Evolutionary conservation across 2,113 vertebrate genomes (phyloP).

Genomic region (Colossoma macropomum): DNA sequence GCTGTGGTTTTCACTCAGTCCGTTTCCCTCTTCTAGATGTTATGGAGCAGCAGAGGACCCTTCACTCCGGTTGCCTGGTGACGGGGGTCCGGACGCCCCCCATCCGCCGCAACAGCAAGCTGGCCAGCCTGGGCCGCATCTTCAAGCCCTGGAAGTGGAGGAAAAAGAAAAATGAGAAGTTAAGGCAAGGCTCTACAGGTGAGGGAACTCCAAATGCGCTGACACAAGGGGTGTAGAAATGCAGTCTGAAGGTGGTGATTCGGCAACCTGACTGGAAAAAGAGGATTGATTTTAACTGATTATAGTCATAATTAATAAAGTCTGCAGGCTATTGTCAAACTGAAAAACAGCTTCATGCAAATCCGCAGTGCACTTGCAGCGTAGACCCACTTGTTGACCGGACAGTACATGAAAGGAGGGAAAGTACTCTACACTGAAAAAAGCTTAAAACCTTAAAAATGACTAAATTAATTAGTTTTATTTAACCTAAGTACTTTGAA

Average conservation of each 20-base stretch:
- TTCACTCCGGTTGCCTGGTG: slow-evolving; percentile 87
- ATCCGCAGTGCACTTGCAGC: no score
- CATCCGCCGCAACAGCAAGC: slow-evolving; percentile 90
- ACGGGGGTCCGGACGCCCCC: slow-evolving; percentile 93
- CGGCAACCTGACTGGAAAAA: neutral
- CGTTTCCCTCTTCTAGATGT: slow-evolving; percentile 75
- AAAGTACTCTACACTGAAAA: no score
- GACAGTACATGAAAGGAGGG: no score
- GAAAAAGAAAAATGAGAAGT: slow-evolving; percentile 97
- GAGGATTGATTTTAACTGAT: no score
- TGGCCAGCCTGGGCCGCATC: slow-evolving; percentile 94
- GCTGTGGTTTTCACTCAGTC: neutral
- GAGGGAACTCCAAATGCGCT: slow-evolving; percentile 42
- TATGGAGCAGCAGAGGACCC: slow-evolving; percentile 88
- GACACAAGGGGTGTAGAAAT: neutral
- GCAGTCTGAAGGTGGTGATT: neutral
- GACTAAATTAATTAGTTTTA: no score
- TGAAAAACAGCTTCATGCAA: no score
- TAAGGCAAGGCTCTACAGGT: slow-evolving; percentile 89
- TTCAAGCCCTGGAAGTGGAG: slow-evolving; percentile 99
- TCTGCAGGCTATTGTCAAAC: no score
- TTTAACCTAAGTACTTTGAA: no score
- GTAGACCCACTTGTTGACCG: no score
- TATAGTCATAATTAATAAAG: no score
- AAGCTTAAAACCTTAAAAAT: no score